These are phyloP conservation scores for Lysiphlebus fabarum DNA, from an alignment of 1,140 invertebrate genomes.

Conservation along the genomic window DNA sequence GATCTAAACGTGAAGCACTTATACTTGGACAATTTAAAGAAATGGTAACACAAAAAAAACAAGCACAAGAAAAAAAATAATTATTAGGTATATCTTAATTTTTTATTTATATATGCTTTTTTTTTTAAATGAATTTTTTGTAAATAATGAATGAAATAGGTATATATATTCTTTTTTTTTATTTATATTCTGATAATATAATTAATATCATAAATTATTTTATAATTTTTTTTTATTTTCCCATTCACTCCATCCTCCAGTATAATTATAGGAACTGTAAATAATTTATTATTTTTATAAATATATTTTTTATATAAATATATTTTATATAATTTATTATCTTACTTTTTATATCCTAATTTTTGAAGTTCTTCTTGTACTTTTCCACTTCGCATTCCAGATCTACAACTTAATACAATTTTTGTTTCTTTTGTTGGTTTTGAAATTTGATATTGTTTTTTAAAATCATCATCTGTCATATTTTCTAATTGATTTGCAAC, in stretches of 20 bases:
- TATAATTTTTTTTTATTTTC: slow-evolving; percentile 36
- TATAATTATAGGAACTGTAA: slow-evolving; percentile 46
- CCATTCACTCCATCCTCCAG: slow-evolving; percentile 50
- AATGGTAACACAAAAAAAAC: slow-evolving; percentile 73
- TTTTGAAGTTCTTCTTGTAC: slow-evolving; percentile 59
- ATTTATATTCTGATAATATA: neutral
- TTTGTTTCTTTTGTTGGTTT: slow-evolving; percentile 59
- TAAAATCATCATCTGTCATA: slow-evolving; percentile 45
- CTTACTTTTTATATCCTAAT: slow-evolving; percentile 61
- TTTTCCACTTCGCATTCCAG: slow-evolving; percentile 59
- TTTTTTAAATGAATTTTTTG: slow-evolving; percentile 22
- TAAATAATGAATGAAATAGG: no score
- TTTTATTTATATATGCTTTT: slow-evolving; percentile 22
- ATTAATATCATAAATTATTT: slow-evolving; percentile 14
- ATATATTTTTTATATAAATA: slow-evolving; percentile 1
- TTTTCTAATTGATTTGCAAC: slow-evolving; percentile 37
- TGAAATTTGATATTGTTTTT: slow-evolving; percentile 47
- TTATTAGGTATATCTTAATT: slow-evolving; percentile 12
- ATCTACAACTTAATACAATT: slow-evolving; percentile 63
- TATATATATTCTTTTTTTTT: no score
- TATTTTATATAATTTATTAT: slow-evolving; percentile 3
- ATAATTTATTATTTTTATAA: slow-evolving; percentile 3
- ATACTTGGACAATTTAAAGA: slow-evolving; percentile 94
- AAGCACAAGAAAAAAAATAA: slow-evolving; percentile 51
- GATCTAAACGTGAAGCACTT: slow-evolving; percentile 92